Base-by-base conservation (phyloP, 37 sponge, comb jelly and placozoan genomes). In the Diacarnus erythraeanus region DNA sequence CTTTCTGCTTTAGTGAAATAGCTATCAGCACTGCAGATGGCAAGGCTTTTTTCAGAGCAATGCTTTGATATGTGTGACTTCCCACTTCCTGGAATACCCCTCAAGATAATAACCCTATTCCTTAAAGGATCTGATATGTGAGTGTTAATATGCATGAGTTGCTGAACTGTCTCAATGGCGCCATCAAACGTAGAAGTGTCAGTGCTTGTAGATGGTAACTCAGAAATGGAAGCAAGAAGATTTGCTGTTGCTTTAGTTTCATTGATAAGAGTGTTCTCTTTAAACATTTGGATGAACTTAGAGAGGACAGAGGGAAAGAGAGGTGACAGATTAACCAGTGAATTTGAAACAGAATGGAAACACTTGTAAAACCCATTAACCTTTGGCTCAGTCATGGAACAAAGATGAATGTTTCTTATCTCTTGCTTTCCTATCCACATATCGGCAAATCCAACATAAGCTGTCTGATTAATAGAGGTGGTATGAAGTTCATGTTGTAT, bases 61-160 rank as follows among this genome's bases (percentile, higher is more conserved):
- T 80, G 42, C 35, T 68, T 27, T 15, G 81, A 78, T 27, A 94
- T 69, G 56, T 64, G 77, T 15, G 94, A 95, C 79, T 95, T 95
- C 8, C 96, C 96, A 59, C 80, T 79, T 2, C 96, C 96, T 27
- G 96, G 96, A 8, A 95, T 72, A 20, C 96, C 96, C 42, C 96
- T 60, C 57, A 95, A n/a, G n/a, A 92, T 81, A 22, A 95, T 76
- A 0, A 95, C 92, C 60, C 21, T 57, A 29, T 20, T 72, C 63
- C 2, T 21, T 34, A 42, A 23, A 26, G 23, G 3, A 40, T 36
- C 35, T 59, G 38, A 27, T 20, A 74, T 29, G 6, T 15, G 22
- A 21, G 20, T 3, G 8, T n/a, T 54, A 25, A 29, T 27, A 60
- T 59, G 57, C 4, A 51, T 35, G 31, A 57, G 59, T 58, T 59